Evolutionary conservation across 2,113 vertebrate species (phyloP).

Genomic region (Meleagris gallopavo): DNA sequence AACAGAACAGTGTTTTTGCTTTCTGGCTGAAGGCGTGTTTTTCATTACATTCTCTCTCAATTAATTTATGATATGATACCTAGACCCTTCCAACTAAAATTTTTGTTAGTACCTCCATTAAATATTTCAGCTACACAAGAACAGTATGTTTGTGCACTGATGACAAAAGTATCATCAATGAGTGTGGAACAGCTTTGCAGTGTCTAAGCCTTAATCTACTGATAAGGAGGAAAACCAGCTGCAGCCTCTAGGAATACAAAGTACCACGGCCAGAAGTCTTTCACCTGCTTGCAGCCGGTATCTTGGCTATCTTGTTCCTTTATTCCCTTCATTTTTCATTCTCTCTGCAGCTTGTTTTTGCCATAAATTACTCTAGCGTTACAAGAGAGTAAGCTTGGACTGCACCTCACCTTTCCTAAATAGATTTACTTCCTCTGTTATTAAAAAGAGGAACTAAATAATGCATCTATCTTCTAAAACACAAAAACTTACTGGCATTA

Average conservation of each 20-base stretch:
- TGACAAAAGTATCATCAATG: neutral
- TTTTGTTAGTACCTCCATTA: neutral
- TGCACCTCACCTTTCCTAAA: neutral
- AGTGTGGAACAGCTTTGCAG: neutral
- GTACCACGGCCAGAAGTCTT: neutral
- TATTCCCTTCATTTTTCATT: neutral
- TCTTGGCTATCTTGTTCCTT: neutral
- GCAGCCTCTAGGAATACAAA: neutral
- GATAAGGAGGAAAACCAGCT: neutral
- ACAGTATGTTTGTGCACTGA: neutral
- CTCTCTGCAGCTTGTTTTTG: neutral
- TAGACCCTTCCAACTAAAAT: neutral
- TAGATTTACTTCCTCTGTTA: neutral
- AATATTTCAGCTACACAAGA: neutral
- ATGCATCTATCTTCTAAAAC: neutral
- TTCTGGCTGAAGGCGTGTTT: neutral
- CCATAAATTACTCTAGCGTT: neutral
- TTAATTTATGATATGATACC: neutral
- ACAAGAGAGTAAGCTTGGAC: neutral
- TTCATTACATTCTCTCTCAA: neutral
- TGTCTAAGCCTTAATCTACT: neutral
- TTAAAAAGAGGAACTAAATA: neutral
- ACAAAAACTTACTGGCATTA: neutral
- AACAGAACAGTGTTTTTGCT: slow-evolving; percentile 1
- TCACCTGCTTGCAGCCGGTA: neutral